Base-by-base conservation (phyloP, 2,888 invertebrate genomes). In the Nomada flava region DNA sequence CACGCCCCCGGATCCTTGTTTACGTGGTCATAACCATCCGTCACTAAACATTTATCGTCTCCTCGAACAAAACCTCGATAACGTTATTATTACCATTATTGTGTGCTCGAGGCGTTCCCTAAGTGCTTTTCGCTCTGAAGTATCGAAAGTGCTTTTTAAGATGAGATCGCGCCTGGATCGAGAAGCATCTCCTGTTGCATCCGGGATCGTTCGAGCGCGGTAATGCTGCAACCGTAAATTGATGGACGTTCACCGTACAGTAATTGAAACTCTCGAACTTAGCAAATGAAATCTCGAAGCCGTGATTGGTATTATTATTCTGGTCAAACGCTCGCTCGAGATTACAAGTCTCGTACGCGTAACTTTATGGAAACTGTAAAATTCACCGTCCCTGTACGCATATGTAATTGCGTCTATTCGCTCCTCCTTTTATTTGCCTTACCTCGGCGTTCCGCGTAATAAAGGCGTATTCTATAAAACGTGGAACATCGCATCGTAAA, bases 1-100 rank as follows among this genome's bases (percentile, higher is more conserved):
- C 83, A 82, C 87, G 83, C 85, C 85, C 79, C 78, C 80, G 72
- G 77, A 82, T 82, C 77, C 88, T 85, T 85, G 88, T 88, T 88
- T 88, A 83, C 85, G 83, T 83, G 88, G 50, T 47, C 83, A 65
- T 83, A 88, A 88, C 78, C 76, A 63, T 79, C 78, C 74, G 76
- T 85, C 73, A 79, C 83, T 83, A 88, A 88, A 88, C 88, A 88
- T 88, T 88, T 86, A 86, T 88, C 86, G 86, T 86, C 78, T 85
- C 71, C 71, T 76, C 63, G 85, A 75, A 87, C 67, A 80, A 84
- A 88, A 83, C 74, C 82, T 68, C 87, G 88, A 88, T 88, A 88
- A 88, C 88, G 81, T 88, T 88, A 87, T 88, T 88, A 88, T 88
- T 88, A 86, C 80, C 64, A 88, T 88, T 86, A 55, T 62, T 60